A percentile compares a stretch with the other conserved stretches of the same genome.
Evolutionary conservation across 2,113 vertebrate genomes (phyloP).

Genomic region (Nansenia antarctica): DNA sequence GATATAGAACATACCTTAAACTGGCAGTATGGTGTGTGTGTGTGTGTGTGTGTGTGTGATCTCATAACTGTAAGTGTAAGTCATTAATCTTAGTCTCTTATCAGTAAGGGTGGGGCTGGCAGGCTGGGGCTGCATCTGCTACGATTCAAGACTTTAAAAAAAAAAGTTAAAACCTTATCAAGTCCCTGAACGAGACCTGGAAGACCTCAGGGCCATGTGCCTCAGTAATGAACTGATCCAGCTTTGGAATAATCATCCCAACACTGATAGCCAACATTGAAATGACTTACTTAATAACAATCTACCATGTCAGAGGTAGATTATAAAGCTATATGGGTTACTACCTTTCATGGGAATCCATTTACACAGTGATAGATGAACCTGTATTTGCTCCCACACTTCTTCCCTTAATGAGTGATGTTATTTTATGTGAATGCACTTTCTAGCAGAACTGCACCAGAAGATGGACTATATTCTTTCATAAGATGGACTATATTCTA

Average conservation of each 20-base stretch:
- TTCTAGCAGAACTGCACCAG: neutral
- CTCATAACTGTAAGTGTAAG: conserved; percentile 37
- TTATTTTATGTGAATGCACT: neutral
- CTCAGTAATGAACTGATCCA: neutral
- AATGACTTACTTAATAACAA: neutral
- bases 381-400: neutral
- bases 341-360: neutral
- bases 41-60: neutral
- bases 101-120: conserved; percentile 38
- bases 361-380: neutral
- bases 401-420: neutral
- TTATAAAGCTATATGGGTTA: neutral
- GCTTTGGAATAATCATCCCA: neutral
- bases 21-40: conserved; percentile 7
- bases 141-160: conserved; percentile 4
- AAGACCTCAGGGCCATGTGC: neutral
- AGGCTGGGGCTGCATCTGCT: conserved; percentile 40
- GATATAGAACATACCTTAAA: conserved; percentile 17
- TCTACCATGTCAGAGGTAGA: neutral
- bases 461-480: too few relatives aligned
- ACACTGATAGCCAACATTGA: neutral
- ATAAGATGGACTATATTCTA: neutral
- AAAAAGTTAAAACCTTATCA: neutral
- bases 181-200: neutral
- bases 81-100: conserved; percentile 55